Conservation (phyloP, 1,140 invertebrate genomes). For the Melitaea cinxia region DNA sequence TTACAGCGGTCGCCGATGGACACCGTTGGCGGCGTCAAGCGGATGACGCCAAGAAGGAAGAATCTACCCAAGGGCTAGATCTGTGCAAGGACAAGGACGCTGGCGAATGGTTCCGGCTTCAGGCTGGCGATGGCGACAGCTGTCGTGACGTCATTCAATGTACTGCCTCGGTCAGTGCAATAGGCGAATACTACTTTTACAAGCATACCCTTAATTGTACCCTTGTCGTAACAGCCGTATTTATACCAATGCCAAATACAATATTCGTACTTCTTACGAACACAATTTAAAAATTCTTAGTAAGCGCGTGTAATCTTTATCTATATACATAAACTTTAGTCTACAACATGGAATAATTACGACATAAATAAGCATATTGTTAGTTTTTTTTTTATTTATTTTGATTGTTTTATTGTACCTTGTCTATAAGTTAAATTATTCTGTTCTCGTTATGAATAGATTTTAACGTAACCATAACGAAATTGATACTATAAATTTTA, state of each 20-base stretch:
- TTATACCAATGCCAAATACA: constrained; percentile 25
- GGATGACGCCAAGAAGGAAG: constrained; percentile 88
- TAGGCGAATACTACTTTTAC: constrained; percentile 50
- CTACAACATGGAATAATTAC: constrained; percentile 28
- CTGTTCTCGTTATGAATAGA: constrained; percentile 24
- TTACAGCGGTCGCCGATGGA: constrained; percentile 50
- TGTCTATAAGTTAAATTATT: constrained; percentile 37
- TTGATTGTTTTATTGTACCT: constrained; percentile 29
- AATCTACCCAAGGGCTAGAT: constrained; percentile 90
- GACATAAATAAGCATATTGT: constrained; percentile 38
- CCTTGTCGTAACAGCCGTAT: constrained; percentile 16
- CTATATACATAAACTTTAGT: constrained; percentile 13
- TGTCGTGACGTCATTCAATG: constrained; percentile 98
- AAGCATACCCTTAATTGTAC: constrained; percentile 28
- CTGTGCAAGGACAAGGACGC: constrained; percentile 97
- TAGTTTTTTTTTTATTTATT: too few species aligned
- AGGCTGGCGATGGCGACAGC: constrained; percentile 94
- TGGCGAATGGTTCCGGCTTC: constrained; percentile 97
- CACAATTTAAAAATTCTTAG: constrained; percentile 5
- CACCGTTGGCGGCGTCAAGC: constrained; percentile 80
- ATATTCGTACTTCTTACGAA: constrained; percentile 9
- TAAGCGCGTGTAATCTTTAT: constrained; percentile 12
- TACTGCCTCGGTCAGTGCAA: constrained; percentile 90
- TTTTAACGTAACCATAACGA: neutral
- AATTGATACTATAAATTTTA: too few species aligned